A percentile compares a stretch with the other conserved stretches of the same genome.
These are phyloP conservation scores for Ficedula albicollis DNA, from an alignment of 2,797 vertebrate genomes.

Conservation along the genomic window DNA sequence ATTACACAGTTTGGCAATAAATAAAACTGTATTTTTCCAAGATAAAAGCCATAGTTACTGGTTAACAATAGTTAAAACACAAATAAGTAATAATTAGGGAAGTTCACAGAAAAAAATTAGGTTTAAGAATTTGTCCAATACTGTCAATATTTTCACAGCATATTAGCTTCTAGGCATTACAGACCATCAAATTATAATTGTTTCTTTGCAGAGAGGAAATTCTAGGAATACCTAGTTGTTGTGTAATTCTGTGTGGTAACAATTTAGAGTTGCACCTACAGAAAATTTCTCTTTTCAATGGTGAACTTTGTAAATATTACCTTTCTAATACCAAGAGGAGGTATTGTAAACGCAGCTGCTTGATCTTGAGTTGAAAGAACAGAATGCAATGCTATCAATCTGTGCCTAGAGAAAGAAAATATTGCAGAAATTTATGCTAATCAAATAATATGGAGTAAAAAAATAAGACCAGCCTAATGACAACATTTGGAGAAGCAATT, in stretches of 20 bases:
- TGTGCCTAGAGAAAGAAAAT: conserved; percentile 79
- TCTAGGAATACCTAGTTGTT: not conserved
- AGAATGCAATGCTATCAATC: conserved; percentile 91
- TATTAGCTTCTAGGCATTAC: not conserved
- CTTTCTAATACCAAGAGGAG: conserved; percentile 91
- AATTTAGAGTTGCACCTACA: not conserved
- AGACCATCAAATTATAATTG: not conserved
- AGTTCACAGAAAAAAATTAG: not conserved
- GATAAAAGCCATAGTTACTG: not conserved
- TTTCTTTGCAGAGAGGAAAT: not conserved
- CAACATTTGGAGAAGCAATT: not conserved
- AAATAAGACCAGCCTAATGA: not conserved
- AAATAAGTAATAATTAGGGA: not conserved
- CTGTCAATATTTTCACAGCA: not conserved
- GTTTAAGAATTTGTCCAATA: not conserved
- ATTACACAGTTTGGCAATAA: not conserved
- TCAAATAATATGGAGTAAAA: not conserved
- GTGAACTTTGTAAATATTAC: conserved; percentile 67
- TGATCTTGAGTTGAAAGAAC: conserved; percentile 95
- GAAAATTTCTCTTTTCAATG: not conserved
- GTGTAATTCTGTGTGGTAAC: not conserved
- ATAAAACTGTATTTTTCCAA: not conserved
- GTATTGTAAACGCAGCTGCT: conserved; percentile 90
- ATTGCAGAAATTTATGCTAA: not conserved
- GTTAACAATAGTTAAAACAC: not conserved